Evolutionary conservation across 2,888 invertebrate genomes (phyloP).

Genomic region (Callinectes sapidus): DNA sequence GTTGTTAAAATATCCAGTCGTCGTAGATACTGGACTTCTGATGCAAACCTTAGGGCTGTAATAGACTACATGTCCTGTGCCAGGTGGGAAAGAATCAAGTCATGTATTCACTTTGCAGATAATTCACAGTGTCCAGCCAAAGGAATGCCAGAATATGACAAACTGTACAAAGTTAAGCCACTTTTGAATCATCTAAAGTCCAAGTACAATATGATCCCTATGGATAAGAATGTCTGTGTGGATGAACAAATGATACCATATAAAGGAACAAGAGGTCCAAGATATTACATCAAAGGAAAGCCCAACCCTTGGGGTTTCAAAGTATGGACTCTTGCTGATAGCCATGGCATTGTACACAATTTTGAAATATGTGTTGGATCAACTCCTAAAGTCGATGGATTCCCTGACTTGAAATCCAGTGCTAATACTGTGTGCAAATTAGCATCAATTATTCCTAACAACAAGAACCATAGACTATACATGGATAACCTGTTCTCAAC

Average conservation of each 20-base stretch:
- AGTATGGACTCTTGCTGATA: conserved; percentile 52
- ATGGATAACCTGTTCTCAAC: conserved; percentile 42
- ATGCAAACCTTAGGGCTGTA: conserved; percentile 30
- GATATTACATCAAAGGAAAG: conserved; percentile 49
- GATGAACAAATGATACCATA: conserved; percentile 46
- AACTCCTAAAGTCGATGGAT: conserved; percentile 47
- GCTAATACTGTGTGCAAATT: conserved; percentile 19
- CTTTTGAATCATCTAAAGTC: conserved; percentile 4
- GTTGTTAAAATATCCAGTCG: not conserved
- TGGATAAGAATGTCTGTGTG: conserved; percentile 43
- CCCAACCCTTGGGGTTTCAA: conserved; percentile 55
- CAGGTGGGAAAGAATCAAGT: conserved; percentile 41
- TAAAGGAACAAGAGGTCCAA: conserved; percentile 44
- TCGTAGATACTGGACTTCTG: conserved; percentile 40
- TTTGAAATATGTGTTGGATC: conserved; percentile 46
- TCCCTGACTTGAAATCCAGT: conserved; percentile 42
- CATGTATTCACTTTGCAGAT: conserved; percentile 40
- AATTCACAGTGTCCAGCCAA: conserved; percentile 41
- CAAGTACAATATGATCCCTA: conserved; percentile 49
- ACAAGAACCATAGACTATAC: conserved; percentile 23
- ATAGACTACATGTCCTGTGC: conserved; percentile 28
- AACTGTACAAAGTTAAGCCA: conserved; percentile 43
- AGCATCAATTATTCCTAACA: not conserved
- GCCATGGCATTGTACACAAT: conserved; percentile 45
- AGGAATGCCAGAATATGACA: conserved; percentile 48